Evolutionary conservation across 2,888 invertebrate species (phyloP).

Genomic region (Temnothorax ravouxi): DNA sequence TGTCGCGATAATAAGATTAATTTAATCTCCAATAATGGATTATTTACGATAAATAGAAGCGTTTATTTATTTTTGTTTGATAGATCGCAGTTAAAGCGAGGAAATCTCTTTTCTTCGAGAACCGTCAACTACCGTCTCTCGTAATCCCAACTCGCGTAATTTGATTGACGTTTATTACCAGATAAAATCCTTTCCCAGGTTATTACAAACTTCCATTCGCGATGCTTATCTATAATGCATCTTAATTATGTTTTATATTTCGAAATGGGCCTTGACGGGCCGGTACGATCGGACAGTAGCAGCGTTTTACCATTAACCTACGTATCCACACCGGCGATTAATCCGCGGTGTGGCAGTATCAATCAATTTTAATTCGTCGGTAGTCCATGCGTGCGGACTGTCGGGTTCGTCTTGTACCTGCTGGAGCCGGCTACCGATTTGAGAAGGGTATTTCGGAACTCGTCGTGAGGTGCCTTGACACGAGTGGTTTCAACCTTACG

Average conservation of each 20-base stretch:
- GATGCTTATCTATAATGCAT: conserved; percentile 53
- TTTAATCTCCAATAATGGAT: conserved; percentile 4
- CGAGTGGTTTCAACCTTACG: conserved; percentile 51
- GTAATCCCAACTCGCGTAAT: conserved; percentile 22
- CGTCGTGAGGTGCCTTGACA: conserved; percentile 52
- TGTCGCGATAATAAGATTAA: neutral
- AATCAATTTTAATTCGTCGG: conserved; percentile 76
- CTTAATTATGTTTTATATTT: conserved; percentile 54
- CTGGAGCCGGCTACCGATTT: conserved; percentile 55
- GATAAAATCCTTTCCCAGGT: conserved; percentile 50
- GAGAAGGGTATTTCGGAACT: conserved; percentile 53
- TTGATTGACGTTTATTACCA: conserved; percentile 51
- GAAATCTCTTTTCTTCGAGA: conserved; percentile 14
- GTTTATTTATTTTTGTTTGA: neutral
- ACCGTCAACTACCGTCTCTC: conserved; percentile 53
- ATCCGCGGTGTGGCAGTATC: conserved; percentile 59
- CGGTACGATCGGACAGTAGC: conserved; percentile 43
- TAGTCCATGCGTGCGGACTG: conserved; percentile 52
- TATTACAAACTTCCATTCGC: conserved; percentile 47
- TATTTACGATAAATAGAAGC: neutral
- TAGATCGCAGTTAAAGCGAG: neutral
- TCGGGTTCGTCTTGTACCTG: conserved; percentile 32
- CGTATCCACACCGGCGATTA: conserved; percentile 41
- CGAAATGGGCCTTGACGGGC: conserved; percentile 22
- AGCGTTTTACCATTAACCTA: conserved; percentile 51